Evolutionary conservation across 2,888 invertebrate genomes (phyloP).

Genomic region (Apocheima hispidaria): DNA sequence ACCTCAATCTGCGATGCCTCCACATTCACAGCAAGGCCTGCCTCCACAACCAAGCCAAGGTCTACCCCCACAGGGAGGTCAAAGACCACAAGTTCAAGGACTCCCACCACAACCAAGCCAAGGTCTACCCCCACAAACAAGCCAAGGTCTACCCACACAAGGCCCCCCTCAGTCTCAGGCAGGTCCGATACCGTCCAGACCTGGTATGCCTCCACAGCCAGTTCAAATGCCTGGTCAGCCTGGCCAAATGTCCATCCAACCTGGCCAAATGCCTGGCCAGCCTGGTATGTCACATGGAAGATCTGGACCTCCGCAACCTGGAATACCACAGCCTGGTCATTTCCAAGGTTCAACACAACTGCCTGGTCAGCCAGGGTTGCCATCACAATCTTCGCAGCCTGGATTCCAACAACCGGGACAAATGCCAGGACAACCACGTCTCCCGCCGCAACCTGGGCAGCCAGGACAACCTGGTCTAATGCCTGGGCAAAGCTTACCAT

Average conservation of each 20-base stretch:
- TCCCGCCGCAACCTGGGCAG: constrained; percentile 48
- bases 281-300: constrained; percentile 20
- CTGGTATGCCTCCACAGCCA: constrained; percentile 43
- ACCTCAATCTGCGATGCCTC: constrained; percentile 41
- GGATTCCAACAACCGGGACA: constrained; percentile 45
- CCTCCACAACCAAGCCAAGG: constrained; percentile 50
- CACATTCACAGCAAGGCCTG: constrained; percentile 53
- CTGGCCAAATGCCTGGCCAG: constrained; percentile 24
- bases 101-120: constrained; percentile 50
- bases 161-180: constrained; percentile 47
- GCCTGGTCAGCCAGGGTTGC: constrained; percentile 36
- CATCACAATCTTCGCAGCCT: constrained; percentile 38
- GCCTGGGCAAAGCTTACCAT: constrained; percentile 45
- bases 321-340: constrained; percentile 10
- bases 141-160: constrained; percentile 33
- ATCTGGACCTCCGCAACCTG: constrained; percentile 9
- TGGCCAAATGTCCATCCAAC: constrained; percentile 17
- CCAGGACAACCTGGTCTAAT: constrained; percentile 54
- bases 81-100: constrained; percentile 46
- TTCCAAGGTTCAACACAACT: constrained; percentile 1
- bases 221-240: constrained; percentile 26
- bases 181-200: constrained; percentile 38
- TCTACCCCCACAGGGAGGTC: constrained; percentile 42
- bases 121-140: constrained; percentile 37
- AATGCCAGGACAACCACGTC: constrained; percentile 43